Conservation (phyloP, 2,113 vertebrate genomes). For the Scalopus aquaticus region DNA sequence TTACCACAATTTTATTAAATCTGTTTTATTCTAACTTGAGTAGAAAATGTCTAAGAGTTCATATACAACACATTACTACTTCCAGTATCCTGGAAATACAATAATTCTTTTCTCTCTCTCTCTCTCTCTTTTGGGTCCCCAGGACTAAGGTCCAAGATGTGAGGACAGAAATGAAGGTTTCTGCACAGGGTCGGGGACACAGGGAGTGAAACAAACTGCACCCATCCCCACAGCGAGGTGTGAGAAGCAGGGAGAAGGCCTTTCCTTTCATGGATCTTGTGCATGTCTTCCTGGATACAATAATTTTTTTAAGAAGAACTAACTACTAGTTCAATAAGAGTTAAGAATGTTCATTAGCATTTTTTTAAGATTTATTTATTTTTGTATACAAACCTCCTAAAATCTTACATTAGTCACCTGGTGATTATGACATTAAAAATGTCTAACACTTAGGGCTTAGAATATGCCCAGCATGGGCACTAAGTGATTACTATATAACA, state of each 20-base stretch:
- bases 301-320: conserved; percentile 17
- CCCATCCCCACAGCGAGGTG: neutral
- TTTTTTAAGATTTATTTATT: no score
- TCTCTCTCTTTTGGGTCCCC: conserved; percentile 80
- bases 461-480: neutral
- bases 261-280: conserved; percentile 10
- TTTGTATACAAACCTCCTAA: neutral
- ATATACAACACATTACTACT: neutral
- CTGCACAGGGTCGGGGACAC: neutral
- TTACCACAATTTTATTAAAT: neutral
- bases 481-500: neutral
- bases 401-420: neutral
- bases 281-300: conserved; percentile 72
- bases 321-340: conserved; percentile 25
- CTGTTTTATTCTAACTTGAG: neutral
- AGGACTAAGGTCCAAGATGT: conserved; percentile 50
- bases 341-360: neutral
- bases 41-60: neutral
- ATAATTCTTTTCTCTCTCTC: no score
- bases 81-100: neutral
- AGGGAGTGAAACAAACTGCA: neutral
- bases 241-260: neutral
- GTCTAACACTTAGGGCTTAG: neutral
- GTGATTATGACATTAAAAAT: neutral
- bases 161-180: neutral